Evolutionary conservation across 2,888 invertebrate genomes (phyloP).

Genomic region (Hirtodrosophila duncani): DNA sequence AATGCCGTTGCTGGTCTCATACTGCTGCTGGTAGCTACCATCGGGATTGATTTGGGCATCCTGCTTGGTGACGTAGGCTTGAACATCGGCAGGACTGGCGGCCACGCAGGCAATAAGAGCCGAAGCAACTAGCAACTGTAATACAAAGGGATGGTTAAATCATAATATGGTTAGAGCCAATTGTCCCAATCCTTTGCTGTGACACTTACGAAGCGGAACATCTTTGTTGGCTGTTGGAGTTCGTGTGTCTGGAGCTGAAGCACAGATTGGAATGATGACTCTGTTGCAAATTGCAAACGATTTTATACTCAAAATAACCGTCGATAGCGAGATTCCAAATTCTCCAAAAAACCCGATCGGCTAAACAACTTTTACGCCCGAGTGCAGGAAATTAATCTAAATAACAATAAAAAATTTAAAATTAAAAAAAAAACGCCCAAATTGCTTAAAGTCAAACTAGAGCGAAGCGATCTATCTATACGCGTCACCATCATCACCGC

Average conservation of each 20-base stretch:
- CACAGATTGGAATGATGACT: slow-evolving; percentile 48
- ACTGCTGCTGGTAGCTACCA: slow-evolving; percentile 77
- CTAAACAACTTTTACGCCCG: slow-evolving; percentile 36
- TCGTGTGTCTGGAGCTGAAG: slow-evolving; percentile 31
- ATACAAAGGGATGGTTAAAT: not conserved
- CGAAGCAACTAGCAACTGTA: slow-evolving; percentile 50
- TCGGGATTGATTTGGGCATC: slow-evolving; percentile 68
- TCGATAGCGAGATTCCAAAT: slow-evolving; percentile 32
- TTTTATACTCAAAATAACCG: slow-evolving; percentile 50
- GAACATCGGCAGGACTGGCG: slow-evolving; percentile 29
- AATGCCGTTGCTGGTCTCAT: slow-evolving; percentile 82
- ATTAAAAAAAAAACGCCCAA: slow-evolving; percentile 38
- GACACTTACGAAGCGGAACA: slow-evolving; percentile 65
- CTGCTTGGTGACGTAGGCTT: slow-evolving; percentile 35
- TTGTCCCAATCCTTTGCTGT: not conserved
- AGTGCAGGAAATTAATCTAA: slow-evolving; percentile 64
- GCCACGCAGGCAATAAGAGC: slow-evolving; percentile 50
- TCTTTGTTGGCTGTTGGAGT: slow-evolving; percentile 26
- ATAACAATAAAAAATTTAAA: slow-evolving; percentile 48
- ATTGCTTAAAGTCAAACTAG: slow-evolving; percentile 41
- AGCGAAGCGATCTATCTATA: slow-evolving; percentile 9
- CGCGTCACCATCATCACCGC: too few species aligned
- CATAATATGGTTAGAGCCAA: not conserved
- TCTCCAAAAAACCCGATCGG: slow-evolving; percentile 45
- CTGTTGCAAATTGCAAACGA: slow-evolving; percentile 20